phyloP scores from a whole-genome alignment of 2,113 vertebrate species.

The Sinocyclocheilus grahami region DNA sequence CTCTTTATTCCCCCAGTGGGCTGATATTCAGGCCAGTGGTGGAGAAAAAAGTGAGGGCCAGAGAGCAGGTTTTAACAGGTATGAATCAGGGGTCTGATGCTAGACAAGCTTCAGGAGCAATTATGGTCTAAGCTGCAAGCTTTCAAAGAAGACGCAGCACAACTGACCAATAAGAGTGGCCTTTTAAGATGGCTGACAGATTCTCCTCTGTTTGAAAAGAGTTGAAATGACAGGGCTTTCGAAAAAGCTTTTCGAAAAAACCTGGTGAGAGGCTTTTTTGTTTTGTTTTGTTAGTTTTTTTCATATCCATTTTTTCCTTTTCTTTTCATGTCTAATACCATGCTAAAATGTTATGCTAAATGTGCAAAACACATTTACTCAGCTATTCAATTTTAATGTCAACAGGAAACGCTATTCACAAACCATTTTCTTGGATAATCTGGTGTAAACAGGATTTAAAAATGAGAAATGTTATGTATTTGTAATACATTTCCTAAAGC shows the following conservation, averaged over 20 bases:
- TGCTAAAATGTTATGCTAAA: neutral
- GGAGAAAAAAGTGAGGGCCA: constrained; percentile 9
- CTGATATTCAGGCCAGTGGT: constrained; percentile 10
- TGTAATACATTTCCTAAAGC: neutral
- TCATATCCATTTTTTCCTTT: neutral
- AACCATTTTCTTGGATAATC: neutral
- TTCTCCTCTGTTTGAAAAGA: constrained; percentile 25
- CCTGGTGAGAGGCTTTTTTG: neutral
- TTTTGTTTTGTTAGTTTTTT: neutral
- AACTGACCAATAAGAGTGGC: constrained; percentile 43
- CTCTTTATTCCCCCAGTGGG: constrained; percentile 14
- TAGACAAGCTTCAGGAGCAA: constrained; percentile 23
- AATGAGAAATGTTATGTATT: neutral
- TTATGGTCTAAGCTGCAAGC: constrained; percentile 36
- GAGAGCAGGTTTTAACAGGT: constrained; percentile 25
- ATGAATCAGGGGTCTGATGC: constrained; percentile 47
- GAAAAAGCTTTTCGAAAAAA: constrained; percentile 33
- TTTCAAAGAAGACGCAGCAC: constrained; percentile 25
- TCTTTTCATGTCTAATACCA: neutral
- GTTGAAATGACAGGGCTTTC: constrained; percentile 23
- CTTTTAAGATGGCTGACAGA: constrained; percentile 40
- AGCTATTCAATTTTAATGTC: neutral
- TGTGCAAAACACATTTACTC: neutral
- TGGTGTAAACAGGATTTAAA: neutral
- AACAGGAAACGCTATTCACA: neutral